These are phyloP conservation scores for Lasioglossum vierecki DNA, from an alignment of 2,888 invertebrate species.

Conservation along the genomic window DNA sequence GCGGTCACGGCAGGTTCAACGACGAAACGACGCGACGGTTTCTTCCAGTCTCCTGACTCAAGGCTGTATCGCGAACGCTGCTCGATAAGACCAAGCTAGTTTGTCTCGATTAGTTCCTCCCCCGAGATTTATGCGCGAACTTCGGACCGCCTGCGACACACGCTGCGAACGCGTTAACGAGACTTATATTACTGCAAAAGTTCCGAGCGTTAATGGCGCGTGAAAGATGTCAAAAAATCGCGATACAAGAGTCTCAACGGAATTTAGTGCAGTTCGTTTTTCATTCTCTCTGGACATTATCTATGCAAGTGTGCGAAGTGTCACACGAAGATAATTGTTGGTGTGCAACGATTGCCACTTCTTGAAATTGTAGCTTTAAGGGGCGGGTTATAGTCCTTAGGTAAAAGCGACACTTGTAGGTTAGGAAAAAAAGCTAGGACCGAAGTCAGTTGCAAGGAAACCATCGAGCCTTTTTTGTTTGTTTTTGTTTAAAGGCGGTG, in stretches of 20 bases:
- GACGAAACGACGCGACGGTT: background rate
- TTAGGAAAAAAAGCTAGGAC: too few relatives aligned
- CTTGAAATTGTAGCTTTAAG: too few relatives aligned
- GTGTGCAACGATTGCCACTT: too few relatives aligned
- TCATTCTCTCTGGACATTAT: background rate
- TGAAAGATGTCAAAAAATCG: background rate
- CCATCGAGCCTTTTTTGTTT: too few relatives aligned
- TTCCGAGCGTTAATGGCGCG: background rate
- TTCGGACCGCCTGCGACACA: background rate
- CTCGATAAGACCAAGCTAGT: background rate
- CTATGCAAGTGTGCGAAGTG: background rate
- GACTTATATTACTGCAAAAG: background rate
- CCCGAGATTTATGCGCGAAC: conserved; percentile 3
- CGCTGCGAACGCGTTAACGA: background rate
- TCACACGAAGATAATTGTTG: too few relatives aligned
- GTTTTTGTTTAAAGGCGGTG: too few relatives aligned
- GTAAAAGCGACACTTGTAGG: too few relatives aligned
- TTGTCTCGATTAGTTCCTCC: background rate
- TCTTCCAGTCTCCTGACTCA: background rate
- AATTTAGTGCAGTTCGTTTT: background rate
- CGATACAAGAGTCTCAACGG: background rate
- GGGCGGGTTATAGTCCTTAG: too few relatives aligned
- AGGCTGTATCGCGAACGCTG: background rate
- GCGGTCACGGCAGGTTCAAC: conserved; percentile 19
- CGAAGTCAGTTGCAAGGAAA: too few relatives aligned